Conservation (phyloP, 2,888 invertebrate genomes). For the Odontocolon sp. region DNA sequence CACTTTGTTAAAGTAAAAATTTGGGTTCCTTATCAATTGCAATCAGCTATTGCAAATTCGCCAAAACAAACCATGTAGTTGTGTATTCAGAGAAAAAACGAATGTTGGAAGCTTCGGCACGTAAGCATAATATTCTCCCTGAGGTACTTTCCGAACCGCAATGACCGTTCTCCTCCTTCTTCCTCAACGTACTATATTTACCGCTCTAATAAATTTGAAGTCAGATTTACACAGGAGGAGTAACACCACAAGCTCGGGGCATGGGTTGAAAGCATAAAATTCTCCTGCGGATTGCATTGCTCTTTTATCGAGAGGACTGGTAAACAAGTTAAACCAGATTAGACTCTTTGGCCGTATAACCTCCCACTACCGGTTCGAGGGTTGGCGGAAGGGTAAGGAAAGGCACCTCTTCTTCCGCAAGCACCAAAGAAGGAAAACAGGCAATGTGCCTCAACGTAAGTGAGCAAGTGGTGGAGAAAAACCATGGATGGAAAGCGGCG, state of each 20-base stretch:
- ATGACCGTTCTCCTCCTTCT: slow-evolving; percentile 30
- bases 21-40: too few species aligned
- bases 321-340: slow-evolving; percentile 77
- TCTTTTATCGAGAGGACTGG: slow-evolving; percentile 72
- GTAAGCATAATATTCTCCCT: slow-evolving; percentile 33
- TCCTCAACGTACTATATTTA: slow-evolving; percentile 66
- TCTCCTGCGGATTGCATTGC: slow-evolving; percentile 67
- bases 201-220: slow-evolving; percentile 72
- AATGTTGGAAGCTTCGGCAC: slow-evolving; percentile 20
- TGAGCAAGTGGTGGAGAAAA: slow-evolving; percentile 33
- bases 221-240: slow-evolving; percentile 61
- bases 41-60: neutral
- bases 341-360: slow-evolving; percentile 63
- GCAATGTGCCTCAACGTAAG: slow-evolving; percentile 43
- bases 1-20: too few species aligned
- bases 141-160: slow-evolving; percentile 24
- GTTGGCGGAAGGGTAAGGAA: slow-evolving; percentile 42
- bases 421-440: slow-evolving; percentile 50
- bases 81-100: too few species aligned
- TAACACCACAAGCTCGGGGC: slow-evolving; percentile 16
- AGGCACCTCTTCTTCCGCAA: slow-evolving; percentile 40
- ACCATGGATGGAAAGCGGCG: slow-evolving; percentile 24
- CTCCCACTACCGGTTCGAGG: slow-evolving; percentile 28
- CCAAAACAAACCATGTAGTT: neutral
- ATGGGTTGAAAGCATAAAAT: slow-evolving; percentile 56